A percentile compares a stretch with the other conserved stretches of the same genome.
Conservation (phyloP, 2,888 invertebrate genomes). For the Aspidiotus rigidus region DNA sequence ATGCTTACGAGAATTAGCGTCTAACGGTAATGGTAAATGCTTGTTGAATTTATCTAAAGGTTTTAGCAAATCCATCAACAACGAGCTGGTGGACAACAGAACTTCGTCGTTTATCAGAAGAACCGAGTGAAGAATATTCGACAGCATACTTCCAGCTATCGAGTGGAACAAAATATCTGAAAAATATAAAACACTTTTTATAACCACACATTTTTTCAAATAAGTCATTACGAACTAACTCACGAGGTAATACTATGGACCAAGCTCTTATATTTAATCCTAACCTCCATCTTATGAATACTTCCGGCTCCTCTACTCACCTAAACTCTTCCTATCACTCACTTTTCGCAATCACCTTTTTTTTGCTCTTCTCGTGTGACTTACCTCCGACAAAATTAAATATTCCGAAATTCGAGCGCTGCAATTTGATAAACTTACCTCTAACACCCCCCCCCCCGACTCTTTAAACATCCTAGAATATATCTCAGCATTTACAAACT, state of each 20-base stretch:
- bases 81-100: constrained; percentile 13
- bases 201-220: neutral
- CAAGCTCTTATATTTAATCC: too few relatives aligned
- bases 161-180: constrained; percentile 47
- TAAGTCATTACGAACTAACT: neutral
- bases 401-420: too few relatives aligned
- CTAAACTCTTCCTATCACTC: too few relatives aligned
- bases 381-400: too few relatives aligned
- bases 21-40: constrained; percentile 13
- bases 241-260: neutral
- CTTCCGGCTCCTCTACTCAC: too few relatives aligned
- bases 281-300: too few relatives aligned
- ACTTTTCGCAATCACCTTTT: too few relatives aligned
- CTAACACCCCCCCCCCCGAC: too few relatives aligned
- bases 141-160: constrained; percentile 51
- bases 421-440: too few relatives aligned
- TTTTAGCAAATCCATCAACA: constrained; percentile 20
- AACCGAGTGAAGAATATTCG: constrained; percentile 50
- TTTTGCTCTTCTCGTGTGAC: too few relatives aligned
- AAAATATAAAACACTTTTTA: neutral
- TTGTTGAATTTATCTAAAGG: constrained; percentile 26
- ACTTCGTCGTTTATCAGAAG: constrained; percentile 43
- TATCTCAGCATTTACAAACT: too few relatives aligned
- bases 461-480: too few relatives aligned
- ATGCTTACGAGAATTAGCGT: constrained; percentile 14